Percentiles rank a stretch among this genome's conserved stretches.
Evolutionary conservation across 2,888 invertebrate genomes (phyloP).

Genomic region (Morpho helenor): DNA sequence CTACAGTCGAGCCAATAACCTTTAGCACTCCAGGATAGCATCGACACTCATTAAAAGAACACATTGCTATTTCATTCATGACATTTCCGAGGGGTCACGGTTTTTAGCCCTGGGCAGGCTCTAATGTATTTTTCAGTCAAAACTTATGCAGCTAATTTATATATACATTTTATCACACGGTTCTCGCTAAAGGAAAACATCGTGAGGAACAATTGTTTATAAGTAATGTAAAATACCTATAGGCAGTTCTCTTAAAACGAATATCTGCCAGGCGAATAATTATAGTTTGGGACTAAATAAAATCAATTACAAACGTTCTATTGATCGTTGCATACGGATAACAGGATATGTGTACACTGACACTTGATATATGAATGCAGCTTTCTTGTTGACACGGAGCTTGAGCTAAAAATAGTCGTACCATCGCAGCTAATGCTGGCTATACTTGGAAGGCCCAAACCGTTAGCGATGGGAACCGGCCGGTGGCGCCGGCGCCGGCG

Average conservation of each 20-base stretch:
- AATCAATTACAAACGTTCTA: conserved; percentile 2
- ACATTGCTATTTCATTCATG: background rate
- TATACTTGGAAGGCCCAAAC: conserved; percentile 58
- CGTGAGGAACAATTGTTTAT: background rate
- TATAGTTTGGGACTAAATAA: background rate
- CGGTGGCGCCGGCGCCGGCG: conserved; percentile 41
- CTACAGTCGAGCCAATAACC: background rate
- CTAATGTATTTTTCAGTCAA: no score
- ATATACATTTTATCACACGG: no score
- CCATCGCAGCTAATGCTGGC: conserved; percentile 47
- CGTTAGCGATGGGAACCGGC: conserved; percentile 57
- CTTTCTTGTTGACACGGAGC: conserved; percentile 34
- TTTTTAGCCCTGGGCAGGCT: no score
- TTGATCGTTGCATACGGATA: conserved; percentile 1
- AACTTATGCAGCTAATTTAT: no score
- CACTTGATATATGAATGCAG: conserved; percentile 19
- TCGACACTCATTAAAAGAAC: conserved; percentile 1
- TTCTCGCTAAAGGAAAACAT: no score
- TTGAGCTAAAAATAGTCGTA: conserved; percentile 52
- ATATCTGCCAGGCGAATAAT: background rate
- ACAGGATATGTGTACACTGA: conserved; percentile 13
- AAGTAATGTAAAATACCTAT: background rate
- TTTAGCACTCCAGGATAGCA: background rate
- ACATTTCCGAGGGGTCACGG: no score
- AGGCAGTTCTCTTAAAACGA: no score